phyloP scores from a whole-genome alignment of 2,113 vertebrate genomes.

The Datnioides undecimradiatus region DNA sequence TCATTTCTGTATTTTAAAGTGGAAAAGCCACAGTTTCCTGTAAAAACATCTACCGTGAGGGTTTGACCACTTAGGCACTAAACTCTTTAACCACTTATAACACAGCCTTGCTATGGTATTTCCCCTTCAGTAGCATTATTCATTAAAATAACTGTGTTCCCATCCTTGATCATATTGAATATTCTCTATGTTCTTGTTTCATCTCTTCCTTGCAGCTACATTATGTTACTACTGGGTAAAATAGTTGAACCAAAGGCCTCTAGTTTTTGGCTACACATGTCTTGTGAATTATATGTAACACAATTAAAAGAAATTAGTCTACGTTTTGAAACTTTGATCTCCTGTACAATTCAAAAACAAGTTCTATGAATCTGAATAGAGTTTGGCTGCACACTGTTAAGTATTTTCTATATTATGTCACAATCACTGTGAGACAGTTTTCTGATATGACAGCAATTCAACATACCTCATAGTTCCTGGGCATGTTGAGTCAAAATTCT shows the following conservation, averaged over 20 bases:
- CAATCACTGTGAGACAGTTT: background rate
- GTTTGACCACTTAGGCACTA: background rate
- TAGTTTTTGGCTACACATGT: background rate
- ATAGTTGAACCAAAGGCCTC: background rate
- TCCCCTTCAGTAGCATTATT: background rate
- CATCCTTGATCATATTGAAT: background rate
- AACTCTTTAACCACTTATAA: background rate
- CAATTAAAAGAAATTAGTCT: background rate
- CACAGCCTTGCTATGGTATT: background rate
- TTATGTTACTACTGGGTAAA: background rate
- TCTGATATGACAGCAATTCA: background rate
- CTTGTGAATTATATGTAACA: background rate
- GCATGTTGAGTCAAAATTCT: slow-evolving; percentile 83
- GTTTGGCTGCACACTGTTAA: background rate
- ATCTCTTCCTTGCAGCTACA: background rate
- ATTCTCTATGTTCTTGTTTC: background rate
- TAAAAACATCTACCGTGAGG: background rate
- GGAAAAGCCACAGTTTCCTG: background rate
- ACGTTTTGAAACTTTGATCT: background rate
- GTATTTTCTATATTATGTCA: no score
- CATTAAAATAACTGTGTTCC: background rate
- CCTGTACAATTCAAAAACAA: background rate
- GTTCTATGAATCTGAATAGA: background rate
- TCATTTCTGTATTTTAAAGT: background rate
- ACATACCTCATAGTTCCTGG: slow-evolving; percentile 86